These are phyloP conservation scores for Sesamia inferens DNA, from an alignment of 2,888 invertebrate genomes.

Conservation along the genomic window DNA sequence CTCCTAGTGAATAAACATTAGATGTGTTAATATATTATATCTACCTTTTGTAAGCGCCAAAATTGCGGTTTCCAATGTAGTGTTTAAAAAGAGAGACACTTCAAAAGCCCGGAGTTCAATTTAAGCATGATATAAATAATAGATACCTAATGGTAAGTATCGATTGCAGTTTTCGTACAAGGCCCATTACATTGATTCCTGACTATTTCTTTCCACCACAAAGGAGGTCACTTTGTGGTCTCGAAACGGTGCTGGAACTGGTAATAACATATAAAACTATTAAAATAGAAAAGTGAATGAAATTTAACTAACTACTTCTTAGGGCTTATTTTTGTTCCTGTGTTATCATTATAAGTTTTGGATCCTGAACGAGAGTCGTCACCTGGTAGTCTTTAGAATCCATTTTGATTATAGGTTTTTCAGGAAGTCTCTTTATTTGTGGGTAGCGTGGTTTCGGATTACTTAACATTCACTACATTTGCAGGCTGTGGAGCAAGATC, in stretches of 20 bases:
- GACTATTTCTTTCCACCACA: neutral
- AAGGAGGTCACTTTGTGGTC: neutral
- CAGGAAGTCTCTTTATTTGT: neutral
- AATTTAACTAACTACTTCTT: neutral
- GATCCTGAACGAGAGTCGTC: neutral
- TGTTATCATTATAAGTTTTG: neutral
- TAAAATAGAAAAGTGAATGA: neutral
- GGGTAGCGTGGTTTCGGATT: neutral
- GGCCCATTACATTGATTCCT: too few relatives aligned
- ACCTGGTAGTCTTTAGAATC: neutral
- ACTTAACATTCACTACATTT: slow-evolving; percentile 6
- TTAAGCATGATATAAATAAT: neutral
- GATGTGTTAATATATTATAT: neutral
- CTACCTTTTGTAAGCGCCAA: slow-evolving; percentile 15
- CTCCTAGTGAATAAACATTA: slow-evolving; percentile 5
- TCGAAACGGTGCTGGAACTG: neutral
- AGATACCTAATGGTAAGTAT: neutral
- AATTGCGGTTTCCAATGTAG: slow-evolving; percentile 8
- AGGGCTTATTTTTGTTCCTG: neutral
- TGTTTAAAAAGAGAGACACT: slow-evolving; percentile 11
- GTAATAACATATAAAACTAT: neutral
- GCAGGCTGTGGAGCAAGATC: slow-evolving; percentile 7
- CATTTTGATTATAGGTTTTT: neutral
- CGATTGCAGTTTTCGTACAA: neutral
- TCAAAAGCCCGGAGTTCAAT: neutral